phyloP scores from a whole-genome alignment of 2,113 vertebrate genomes.

The Spermophilus dauricus region DNA sequence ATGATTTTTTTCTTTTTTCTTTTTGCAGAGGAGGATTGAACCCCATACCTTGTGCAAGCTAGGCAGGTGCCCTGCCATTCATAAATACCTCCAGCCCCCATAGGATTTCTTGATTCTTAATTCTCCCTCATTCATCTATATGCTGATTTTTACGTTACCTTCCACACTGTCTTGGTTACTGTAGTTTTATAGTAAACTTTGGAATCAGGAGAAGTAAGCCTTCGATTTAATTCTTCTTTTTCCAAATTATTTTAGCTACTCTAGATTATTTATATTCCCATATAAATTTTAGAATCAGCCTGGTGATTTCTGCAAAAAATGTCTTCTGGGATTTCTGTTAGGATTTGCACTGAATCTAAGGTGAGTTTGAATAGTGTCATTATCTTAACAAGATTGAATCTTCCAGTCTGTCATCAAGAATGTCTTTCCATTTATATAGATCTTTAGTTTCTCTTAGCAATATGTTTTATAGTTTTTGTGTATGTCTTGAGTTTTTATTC shows the following conservation, averaged over 20 bases:
- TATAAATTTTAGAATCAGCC: not conserved
- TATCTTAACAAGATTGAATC: no score
- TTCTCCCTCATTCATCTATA: not conserved
- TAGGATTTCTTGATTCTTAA: not conserved
- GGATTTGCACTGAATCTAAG: not conserved
- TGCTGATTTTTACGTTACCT: not conserved
- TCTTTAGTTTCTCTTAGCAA: no score
- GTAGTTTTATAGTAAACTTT: not conserved
- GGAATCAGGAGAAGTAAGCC: not conserved
- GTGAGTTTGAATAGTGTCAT: not conserved
- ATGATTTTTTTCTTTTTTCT: no score
- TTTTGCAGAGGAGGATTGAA: no score
- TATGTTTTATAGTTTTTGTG: not conserved
- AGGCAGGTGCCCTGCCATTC: not conserved
- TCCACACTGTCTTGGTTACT: not conserved
- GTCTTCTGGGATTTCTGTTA: not conserved
- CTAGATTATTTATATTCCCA: not conserved
- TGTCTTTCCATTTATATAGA: not conserved
- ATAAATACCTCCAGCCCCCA: no score
- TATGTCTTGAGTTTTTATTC: not conserved
- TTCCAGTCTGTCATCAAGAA: not conserved
- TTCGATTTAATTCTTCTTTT: not conserved
- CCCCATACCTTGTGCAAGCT: no score
- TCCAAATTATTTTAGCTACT: not conserved
- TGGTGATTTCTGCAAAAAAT: constrained; percentile 9